Evolutionary conservation across 2,888 invertebrate genomes (phyloP), one percentile per base, ranked within the genome.

Genomic region (Bruchidius siliquastri): DNA sequence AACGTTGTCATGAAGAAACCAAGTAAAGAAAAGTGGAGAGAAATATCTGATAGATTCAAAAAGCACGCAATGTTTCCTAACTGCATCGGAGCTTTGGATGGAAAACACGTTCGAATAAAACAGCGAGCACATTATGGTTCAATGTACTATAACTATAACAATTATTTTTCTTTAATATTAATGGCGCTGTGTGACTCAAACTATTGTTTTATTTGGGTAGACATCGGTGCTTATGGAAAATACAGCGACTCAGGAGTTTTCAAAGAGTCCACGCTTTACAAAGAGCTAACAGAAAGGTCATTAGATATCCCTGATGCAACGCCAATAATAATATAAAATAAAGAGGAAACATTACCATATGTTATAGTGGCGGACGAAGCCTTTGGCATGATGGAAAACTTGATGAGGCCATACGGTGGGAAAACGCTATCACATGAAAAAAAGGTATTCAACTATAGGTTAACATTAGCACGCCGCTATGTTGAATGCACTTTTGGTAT

Each of bases 151-250:
- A 22, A 69, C 69, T 69, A 0, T 21, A 69, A 69, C 20, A 69
- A 22, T 69, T 69, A 69, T 69, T 69, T 69, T 69, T 69, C 2
- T 18, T 26, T 69, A 69, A 26, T 69, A 22, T 69, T 69, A 22
- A 20, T 69, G 22, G 21, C 69, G 69, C 22, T 69, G 6, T 22
- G 20, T 22, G 69, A 21, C 26, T 22, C 69, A 69, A 69, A 22
- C 22, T 0, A 69, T 69, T 69, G 69, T 22, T 69, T 4, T 69
- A n/a, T 69, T 22, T 69, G 69, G 20, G 22, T 21, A 22, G 69
- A 69, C 69, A 22, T 69, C 22, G 69, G 69, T 69, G 69, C 69
- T 26, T 69, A 69, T 26, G 22, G 69, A 21, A 69, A 69, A 69
- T 20, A 21, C 69, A 69, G 22, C 26, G 69, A 69, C 69, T 69